Conservation (phyloP, 2,797 vertebrate species). For the Macropodus opercularis region DNA sequence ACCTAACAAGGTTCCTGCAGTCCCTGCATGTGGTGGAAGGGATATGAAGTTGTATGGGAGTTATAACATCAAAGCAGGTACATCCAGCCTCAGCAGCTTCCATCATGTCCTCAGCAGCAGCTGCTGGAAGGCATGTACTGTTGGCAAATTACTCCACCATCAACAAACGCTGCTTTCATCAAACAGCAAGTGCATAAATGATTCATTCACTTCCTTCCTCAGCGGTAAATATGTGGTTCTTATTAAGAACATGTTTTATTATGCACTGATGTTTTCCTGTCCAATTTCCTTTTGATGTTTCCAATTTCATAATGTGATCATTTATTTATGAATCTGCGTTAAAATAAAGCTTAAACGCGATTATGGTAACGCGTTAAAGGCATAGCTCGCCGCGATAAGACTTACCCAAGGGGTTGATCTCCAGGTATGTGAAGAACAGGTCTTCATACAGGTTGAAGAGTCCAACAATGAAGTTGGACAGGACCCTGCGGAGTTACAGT, state of each 20-base stretch:
- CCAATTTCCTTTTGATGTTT: slow-evolving; percentile 53
- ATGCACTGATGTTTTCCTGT: slow-evolving; percentile 38
- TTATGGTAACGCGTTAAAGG: neutral
- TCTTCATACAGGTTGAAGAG: slow-evolving; percentile 96
- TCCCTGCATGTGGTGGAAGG: slow-evolving; percentile 28
- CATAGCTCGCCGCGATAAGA: neutral
- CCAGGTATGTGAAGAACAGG: slow-evolving; percentile 96
- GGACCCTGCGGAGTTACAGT: slow-evolving; percentile 77
- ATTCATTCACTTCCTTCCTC: slow-evolving; percentile 59
- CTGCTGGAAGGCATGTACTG: slow-evolving; percentile 60
- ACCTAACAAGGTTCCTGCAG: slow-evolving; percentile 5
- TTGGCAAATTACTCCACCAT: slow-evolving; percentile 63
- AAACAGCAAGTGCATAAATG: slow-evolving; percentile 70
- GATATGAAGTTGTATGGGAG: slow-evolving; percentile 3
- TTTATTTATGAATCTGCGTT: slow-evolving; percentile 21
- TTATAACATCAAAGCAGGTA: slow-evolving; percentile 66
- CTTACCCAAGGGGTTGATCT: slow-evolving; percentile 97
- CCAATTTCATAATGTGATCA: slow-evolving; percentile 30
- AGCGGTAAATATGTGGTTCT: slow-evolving; percentile 34
- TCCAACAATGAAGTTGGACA: slow-evolving; percentile 93
- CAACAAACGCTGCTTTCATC: slow-evolving; percentile 63
- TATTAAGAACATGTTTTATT: slow-evolving; percentile 21
- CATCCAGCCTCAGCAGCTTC: slow-evolving; percentile 15
- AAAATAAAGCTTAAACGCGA: neutral
- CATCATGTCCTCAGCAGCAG: slow-evolving; percentile 57